phyloP scores from a whole-genome alignment of 2,797 vertebrate genomes.

The Aeoliscus strigatus region DNA sequence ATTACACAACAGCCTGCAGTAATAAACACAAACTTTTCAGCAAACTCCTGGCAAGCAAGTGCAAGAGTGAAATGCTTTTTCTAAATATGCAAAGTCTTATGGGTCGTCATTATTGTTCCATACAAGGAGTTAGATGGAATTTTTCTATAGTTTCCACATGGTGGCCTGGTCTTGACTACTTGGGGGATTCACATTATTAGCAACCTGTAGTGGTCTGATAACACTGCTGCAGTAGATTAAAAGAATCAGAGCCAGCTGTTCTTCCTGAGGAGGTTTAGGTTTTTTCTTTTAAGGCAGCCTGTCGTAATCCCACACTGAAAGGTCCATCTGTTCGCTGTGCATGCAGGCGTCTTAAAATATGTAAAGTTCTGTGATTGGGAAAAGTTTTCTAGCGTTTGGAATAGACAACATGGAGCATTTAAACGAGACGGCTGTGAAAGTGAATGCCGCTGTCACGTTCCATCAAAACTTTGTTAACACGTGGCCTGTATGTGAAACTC shows the following conservation, averaged over 20 bases:
- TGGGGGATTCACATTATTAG: conserved; percentile 37
- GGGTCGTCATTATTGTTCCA: no score
- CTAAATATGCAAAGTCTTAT: no score
- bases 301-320: conserved; percentile 57
- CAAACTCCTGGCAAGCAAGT: no score
- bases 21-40: no score
- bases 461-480: no score
- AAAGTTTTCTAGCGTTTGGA: no score
- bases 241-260: conserved; percentile 45
- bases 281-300: conserved; percentile 59
- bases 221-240: conserved; percentile 53
- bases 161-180: neutral
- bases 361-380: conserved; percentile 12
- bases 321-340: conserved; percentile 39
- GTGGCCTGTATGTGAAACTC: no score
- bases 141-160: conserved; percentile 6
- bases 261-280: conserved; percentile 43
- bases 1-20: no score
- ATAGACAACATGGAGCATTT: no score
- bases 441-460: neutral
- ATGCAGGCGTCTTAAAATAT: conserved; percentile 8
- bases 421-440: no score
- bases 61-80: no score
- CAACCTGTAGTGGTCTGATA: conserved; percentile 63
- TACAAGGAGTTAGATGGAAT: no score